These are phyloP conservation scores for Enteromius paludinosus DNA, from an alignment of 2,797 vertebrate genomes.

Conservation along the genomic window DNA sequence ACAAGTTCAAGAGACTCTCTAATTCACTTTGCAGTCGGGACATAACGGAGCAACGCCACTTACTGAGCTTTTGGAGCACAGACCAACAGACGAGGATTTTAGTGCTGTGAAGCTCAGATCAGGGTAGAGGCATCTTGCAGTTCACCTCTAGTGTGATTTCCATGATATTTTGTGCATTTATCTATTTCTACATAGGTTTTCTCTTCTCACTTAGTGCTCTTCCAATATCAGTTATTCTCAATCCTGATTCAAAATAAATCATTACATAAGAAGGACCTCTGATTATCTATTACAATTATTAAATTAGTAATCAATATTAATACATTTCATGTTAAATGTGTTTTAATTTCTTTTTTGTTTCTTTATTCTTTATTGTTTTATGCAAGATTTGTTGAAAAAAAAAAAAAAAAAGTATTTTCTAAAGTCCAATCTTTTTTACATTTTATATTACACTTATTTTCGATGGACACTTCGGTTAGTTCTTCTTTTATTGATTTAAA, in stretches of 20 bases:
- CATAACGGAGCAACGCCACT: slow-evolving; percentile 54
- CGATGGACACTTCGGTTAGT: background rate
- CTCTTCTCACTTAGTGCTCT: background rate
- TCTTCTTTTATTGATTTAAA: slow-evolving; percentile 26
- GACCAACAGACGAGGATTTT: slow-evolving; percentile 25
- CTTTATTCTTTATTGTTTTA: no score
- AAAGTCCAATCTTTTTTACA: background rate
- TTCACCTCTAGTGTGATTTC: slow-evolving; percentile 12
- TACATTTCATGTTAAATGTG: background rate
- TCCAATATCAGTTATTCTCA: background rate
- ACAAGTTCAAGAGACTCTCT: slow-evolving; percentile 69
- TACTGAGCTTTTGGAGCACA: slow-evolving; percentile 49
- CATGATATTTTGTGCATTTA: background rate
- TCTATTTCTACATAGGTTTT: background rate
- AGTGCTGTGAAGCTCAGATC: slow-evolving; percentile 8
- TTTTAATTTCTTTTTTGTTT: no score
- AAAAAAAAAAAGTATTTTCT: background rate
- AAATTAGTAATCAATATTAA: background rate
- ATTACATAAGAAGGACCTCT: background rate
- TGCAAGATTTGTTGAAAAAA: no score
- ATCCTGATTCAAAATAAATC: background rate
- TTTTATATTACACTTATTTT: background rate
- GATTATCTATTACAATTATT: background rate
- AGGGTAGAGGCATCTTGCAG: slow-evolving; percentile 9
- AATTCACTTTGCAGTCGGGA: slow-evolving; percentile 61